phyloP scores from a whole-genome alignment of 2,797 vertebrate genomes.

The Chiloscyllium punctatum region DNA sequence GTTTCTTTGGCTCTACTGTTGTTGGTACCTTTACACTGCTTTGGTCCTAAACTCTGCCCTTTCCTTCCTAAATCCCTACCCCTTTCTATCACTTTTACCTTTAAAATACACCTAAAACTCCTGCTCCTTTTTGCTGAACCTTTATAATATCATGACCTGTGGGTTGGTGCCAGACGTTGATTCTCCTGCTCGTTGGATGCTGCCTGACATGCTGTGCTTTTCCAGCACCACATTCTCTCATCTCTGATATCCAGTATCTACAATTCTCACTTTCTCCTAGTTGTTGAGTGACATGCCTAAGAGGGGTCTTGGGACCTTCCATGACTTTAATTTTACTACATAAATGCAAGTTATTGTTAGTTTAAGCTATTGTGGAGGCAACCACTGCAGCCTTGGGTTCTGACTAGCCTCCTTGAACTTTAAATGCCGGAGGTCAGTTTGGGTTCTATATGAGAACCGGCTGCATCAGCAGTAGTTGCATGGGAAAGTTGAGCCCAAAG shows the following conservation, averaged over 20 bases:
- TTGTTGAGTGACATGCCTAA: too few species aligned
- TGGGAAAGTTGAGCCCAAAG: too few species aligned
- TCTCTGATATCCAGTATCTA: too few species aligned
- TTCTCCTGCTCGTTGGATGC: too few species aligned
- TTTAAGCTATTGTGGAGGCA: not conserved
- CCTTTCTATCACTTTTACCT: not conserved
- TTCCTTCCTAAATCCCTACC: not conserved
- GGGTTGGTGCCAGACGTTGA: not conserved
- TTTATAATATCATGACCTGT: too few species aligned
- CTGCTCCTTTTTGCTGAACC: not conserved
- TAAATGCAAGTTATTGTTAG: not conserved
- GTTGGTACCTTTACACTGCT: not conserved
- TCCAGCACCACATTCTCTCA: too few species aligned
- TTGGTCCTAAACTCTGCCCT: not conserved
- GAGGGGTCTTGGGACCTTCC: too few species aligned
- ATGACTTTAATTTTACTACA: not conserved
- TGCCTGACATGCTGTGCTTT: too few species aligned
- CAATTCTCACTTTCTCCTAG: too few species aligned
- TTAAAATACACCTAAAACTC: not conserved
- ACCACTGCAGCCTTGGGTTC: not conserved
- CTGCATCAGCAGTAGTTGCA: too few species aligned
- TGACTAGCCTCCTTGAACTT: not conserved
- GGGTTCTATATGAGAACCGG: too few species aligned
- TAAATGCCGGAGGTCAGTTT: too few species aligned
- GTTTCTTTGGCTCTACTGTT: not conserved